A percentile compares a stretch with the other conserved stretches of the same genome.
Evolutionary conservation across 2,888 invertebrate genomes (phyloP).

Genomic region (Anthrax anthrax): DNA sequence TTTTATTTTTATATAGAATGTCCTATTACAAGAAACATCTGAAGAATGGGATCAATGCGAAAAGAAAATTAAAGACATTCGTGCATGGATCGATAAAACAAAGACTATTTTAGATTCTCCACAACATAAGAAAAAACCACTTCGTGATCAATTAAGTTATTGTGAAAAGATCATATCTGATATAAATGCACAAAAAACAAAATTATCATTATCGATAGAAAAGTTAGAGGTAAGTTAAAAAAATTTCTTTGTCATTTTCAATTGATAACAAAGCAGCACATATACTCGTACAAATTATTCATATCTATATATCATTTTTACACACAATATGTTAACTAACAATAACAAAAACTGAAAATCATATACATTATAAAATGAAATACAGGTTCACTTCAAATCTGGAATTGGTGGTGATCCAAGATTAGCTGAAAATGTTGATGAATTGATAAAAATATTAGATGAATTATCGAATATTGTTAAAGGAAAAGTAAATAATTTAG

Average conservation of each 20-base stretch:
- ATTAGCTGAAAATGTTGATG: conserved; percentile 56
- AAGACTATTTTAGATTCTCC: conserved; percentile 60
- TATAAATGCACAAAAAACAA: conserved; percentile 77
- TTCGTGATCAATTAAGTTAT: conserved; percentile 72
- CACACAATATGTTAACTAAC: too few species aligned
- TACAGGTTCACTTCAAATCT: conserved; percentile 73
- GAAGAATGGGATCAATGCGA: conserved; percentile 96
- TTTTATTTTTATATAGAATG: conserved; percentile 43
- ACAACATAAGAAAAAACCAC: conserved; percentile 71
- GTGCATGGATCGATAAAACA: conserved; percentile 79
- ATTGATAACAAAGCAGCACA: background rate
- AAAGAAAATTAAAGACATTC: conserved; percentile 80
- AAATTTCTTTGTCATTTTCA: background rate
- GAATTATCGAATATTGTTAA: conserved; percentile 29
- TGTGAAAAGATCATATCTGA: conserved; percentile 79
- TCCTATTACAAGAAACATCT: conserved; percentile 75
- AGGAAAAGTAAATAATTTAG: conserved; percentile 41
- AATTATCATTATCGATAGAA: conserved; percentile 76
- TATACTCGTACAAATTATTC: too few species aligned
- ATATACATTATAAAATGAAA: too few species aligned
- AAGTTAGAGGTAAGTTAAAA: conserved; percentile 61
- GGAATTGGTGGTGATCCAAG: conserved; percentile 68
- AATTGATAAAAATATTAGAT: conserved; percentile 54
- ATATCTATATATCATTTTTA: too few species aligned
- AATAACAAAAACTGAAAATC: too few species aligned